Evolutionary conservation across 1,140 invertebrate species (phyloP), one percentile per base, ranked within the genome.

Genomic region (Manduca sexta): DNA sequence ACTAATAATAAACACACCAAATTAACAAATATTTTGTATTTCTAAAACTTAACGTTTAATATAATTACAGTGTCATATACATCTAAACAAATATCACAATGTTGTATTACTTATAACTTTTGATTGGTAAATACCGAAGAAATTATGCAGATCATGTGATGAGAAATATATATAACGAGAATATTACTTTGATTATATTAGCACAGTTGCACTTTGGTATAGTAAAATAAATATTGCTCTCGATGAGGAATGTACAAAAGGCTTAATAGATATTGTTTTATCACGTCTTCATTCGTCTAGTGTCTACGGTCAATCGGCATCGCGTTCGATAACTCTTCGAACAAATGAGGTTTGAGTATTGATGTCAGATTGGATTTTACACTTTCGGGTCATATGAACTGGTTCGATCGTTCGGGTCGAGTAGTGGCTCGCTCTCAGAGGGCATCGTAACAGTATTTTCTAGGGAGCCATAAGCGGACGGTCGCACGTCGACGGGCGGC

Each of bases 401-500:
- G 14, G 16, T 35, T 54, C 48, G 15, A 8, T 64, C 56, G 15
- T 66, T 42, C 8, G 46, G 51, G 43, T 60, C 56, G 5, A 83
- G 49, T 11, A 84, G 45, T 1, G 77, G 79, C 49, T 81, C 71
- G 0, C 68, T 76, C 29, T 84, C 82, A 1, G 74, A 72, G 34
- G 56, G 70, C 42, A 68, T 54, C 2, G 64, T 47, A 6, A 60
- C 39, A 0, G 70, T 70, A 35, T 65, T 76, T 15, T 83, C 79
- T n/a, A 83, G 42, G 1, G 82, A 80, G 3, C 82, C 82, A 44
- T 85, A 85, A 0, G 64, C 61, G 0, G 76, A 72, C 0, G 76
- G 68, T 33, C 72, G 43, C 1, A 73, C 40, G 16, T 83, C 76
- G 0, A 74, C 69, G 4, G 68, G 31, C 0, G 74, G 70, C 4